phyloP scores from a whole-genome alignment of 2,797 vertebrate genomes.

The Acrocephalus scirpaceus region DNA sequence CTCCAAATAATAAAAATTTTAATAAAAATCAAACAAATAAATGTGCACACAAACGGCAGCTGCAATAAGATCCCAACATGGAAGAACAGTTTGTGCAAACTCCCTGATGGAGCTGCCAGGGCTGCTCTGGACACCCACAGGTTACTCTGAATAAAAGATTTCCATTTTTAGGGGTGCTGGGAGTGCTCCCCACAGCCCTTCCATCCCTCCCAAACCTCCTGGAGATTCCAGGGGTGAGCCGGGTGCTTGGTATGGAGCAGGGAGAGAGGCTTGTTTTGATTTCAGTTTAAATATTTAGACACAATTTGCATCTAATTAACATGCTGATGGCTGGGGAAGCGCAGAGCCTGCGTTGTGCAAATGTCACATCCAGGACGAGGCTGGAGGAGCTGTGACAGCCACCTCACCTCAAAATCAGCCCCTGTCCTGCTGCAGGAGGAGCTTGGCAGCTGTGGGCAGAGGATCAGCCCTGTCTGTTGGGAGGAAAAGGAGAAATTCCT shows the following conservation, averaged over 20 bases:
- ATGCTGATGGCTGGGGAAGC: neutral
- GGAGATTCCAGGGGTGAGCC: neutral
- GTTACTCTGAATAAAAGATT: neutral
- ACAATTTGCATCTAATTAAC: slow-evolving; percentile 29
- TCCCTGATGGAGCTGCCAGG: neutral
- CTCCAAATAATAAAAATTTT: neutral
- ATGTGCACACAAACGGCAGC: neutral
- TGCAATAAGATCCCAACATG: neutral
- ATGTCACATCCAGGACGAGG: neutral
- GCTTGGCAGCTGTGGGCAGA: neutral
- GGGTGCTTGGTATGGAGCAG: neutral
- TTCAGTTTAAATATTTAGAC: slow-evolving; percentile 38
- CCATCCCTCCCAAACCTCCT: neutral
- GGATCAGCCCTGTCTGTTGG: neutral
- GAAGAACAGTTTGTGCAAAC: neutral
- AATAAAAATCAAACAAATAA: neutral
- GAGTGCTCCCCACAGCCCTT: neutral
- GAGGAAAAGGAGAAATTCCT: neutral
- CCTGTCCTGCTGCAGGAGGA: neutral
- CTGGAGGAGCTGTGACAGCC: neutral
- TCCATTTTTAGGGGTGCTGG: neutral
- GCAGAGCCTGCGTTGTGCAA: neutral
- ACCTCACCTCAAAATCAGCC: neutral
- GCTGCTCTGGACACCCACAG: neutral
- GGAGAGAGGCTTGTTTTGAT: neutral